Evolutionary conservation across 2,113 vertebrate species (phyloP), one percentile per base, ranked within the genome.

Genomic region (Chamaea fasciata): DNA sequence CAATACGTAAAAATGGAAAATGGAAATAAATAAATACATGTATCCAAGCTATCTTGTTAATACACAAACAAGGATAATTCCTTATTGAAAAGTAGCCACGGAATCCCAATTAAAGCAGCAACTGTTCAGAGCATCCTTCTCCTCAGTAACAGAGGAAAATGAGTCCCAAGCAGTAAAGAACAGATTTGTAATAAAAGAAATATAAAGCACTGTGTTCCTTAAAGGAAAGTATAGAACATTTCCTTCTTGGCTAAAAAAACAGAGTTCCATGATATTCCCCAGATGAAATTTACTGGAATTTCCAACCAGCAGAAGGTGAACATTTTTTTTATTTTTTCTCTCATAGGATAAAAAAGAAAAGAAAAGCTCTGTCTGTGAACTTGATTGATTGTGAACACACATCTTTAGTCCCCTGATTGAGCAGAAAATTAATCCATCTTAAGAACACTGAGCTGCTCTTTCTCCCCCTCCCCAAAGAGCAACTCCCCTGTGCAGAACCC

Each of bases 161-260:
- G 8, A 75, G 49, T 50, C 62, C 74, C 71, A 68, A 81, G 86
- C 55, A 89, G 87, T 44, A 83, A 93, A 95, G 47, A 62, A 67
- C 31, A 96, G 35, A 80, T 46, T 53, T 24, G 52, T 76, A 81
- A 75, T 37, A 37, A 91, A 79, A 81, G 15, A 90, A 83, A 87
- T 11, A 26, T 1, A 42, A 4, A 79, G 35, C 46, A 86, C 33
- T 77, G 35, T 49, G 59, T 71, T 96, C 56, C 41, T 95, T 80
- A 93, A 6, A 93, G 37, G 33, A 83, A 96, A 95, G 69, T 46
- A 85, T 15, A 96, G 81, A 83, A 84, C n/a, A 28, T 69, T 92
- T 95, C 69, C 42, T 74, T 64, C 21, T 83, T 70, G 49, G 60
- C 74, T 68, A 52, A 47, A 83, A 83, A 86, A 18, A 5, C 26